phyloP scores from a whole-genome alignment of 2,797 vertebrate species.

The Acomys russatus region DNA sequence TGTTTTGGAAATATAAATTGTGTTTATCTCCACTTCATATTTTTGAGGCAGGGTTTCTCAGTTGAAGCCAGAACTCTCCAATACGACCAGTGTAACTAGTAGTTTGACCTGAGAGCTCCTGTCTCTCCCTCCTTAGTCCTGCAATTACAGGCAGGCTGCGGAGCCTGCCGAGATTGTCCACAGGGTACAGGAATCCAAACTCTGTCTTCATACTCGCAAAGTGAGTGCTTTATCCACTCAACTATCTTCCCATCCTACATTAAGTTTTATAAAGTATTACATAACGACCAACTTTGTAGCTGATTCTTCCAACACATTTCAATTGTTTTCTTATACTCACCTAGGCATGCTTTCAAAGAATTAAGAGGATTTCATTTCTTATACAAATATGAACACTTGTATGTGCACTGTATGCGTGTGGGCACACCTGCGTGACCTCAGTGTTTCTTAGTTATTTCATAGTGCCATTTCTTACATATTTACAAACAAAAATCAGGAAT shows the following conservation, averaged over 20 bases:
- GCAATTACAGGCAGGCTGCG: not conserved
- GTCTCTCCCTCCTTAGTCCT: not conserved
- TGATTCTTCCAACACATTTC: conserved; percentile 15
- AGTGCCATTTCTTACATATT: not conserved
- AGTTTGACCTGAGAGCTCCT: not conserved
- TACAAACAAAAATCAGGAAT: not conserved
- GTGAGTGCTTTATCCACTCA: not conserved
- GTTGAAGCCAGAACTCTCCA: not conserved
- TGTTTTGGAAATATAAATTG: not conserved
- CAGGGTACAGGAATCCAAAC: not conserved
- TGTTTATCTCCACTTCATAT: not conserved
- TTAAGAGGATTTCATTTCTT: conserved; percentile 21
- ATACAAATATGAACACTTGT: not conserved
- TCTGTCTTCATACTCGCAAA: not conserved
- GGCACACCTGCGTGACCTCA: not conserved
- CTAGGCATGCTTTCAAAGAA: not conserved
- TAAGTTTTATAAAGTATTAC: not conserved
- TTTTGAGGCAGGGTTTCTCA: not conserved
- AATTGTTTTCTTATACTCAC: not conserved
- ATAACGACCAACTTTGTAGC: not conserved
- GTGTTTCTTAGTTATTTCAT: not conserved
- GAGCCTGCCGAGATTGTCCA: not conserved
- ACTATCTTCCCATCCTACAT: not conserved
- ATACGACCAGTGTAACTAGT: not conserved
- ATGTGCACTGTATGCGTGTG: not conserved